Conservation (phyloP, 2,888 invertebrate species). For the Bhutanitis thaidina region DNA sequence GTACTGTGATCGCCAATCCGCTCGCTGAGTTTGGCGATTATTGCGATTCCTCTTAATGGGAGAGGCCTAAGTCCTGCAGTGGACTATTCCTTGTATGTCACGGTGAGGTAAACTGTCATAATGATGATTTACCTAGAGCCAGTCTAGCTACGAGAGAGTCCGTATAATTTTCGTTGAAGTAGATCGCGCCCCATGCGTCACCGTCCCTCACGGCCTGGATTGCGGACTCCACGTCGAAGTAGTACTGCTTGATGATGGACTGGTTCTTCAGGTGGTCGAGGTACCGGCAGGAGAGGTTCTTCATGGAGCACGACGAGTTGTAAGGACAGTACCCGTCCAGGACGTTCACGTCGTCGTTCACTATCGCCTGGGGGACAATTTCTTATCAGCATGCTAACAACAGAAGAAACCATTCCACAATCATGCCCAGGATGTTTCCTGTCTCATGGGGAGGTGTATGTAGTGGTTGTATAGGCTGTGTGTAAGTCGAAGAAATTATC, state of each 20-base stretch:
- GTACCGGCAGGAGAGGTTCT: conserved; percentile 89
- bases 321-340: conserved; percentile 73
- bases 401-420: too few species aligned
- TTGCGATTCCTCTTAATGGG: too few species aligned
- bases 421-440: too few species aligned
- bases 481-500: too few species aligned
- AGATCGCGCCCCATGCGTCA: conserved; percentile 92
- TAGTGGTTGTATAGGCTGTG: too few species aligned
- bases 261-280: conserved; percentile 85
- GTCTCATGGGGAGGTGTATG: too few species aligned
- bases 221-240: conserved; percentile 83
- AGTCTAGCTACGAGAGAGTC: conserved; percentile 90
- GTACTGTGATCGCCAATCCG: too few species aligned
- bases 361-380: conserved; percentile 54
- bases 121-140: conserved; percentile 80
- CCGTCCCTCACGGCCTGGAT: conserved; percentile 86
- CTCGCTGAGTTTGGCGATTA: too few species aligned
- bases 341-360: conserved; percentile 67
- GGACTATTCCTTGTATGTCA: too few species aligned
- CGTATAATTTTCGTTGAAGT: conserved; percentile 94
- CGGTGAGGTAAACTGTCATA: too few species aligned
- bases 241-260: conserved; percentile 84
- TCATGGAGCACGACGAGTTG: conserved; percentile 84
- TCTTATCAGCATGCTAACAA: too few species aligned
- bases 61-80: too few species aligned